phyloP scores from a whole-genome alignment of 92 coral and sea anemone species.

The Diadumene lineata region DNA sequence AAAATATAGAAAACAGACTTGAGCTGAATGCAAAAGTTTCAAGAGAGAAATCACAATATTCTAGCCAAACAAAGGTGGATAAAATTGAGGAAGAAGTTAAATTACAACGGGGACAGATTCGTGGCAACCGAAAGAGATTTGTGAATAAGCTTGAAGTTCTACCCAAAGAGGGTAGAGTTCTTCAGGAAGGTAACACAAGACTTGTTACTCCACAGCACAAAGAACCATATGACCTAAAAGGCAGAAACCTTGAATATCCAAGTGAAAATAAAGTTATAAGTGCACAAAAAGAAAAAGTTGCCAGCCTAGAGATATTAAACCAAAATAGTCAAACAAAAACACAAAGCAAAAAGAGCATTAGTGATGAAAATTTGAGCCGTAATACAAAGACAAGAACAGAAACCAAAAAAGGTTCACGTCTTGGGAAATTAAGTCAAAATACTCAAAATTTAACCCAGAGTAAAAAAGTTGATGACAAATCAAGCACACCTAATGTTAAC shows the following conservation, averaged over 20 bases:
- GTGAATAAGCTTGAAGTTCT: neutral
- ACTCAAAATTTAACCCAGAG: neutral
- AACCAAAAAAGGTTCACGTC: no score
- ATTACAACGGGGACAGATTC: neutral
- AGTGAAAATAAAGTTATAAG: neutral
- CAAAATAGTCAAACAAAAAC: neutral
- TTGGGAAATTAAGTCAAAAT: neutral
- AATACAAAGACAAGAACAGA: no score
- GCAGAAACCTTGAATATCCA: neutral
- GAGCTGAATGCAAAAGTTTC: neutral
- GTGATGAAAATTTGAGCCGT: no score
- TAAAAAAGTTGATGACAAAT: neutral
- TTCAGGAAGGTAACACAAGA: neutral
- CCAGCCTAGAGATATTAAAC: neutral
- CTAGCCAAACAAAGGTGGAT: neutral
- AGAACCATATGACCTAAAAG: neutral
- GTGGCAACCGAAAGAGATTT: neutral
- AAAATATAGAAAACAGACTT: neutral
- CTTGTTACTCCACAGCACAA: neutral
- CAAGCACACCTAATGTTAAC: neutral
- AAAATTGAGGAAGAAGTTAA: neutral
- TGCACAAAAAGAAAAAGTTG: neutral
- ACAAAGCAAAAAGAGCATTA: slow-evolving; percentile 18
- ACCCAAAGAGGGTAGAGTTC: neutral
- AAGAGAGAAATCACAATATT: neutral